Conservation (phyloP, 2,888 invertebrate genomes). For the Nomada goodeniana region DNA sequence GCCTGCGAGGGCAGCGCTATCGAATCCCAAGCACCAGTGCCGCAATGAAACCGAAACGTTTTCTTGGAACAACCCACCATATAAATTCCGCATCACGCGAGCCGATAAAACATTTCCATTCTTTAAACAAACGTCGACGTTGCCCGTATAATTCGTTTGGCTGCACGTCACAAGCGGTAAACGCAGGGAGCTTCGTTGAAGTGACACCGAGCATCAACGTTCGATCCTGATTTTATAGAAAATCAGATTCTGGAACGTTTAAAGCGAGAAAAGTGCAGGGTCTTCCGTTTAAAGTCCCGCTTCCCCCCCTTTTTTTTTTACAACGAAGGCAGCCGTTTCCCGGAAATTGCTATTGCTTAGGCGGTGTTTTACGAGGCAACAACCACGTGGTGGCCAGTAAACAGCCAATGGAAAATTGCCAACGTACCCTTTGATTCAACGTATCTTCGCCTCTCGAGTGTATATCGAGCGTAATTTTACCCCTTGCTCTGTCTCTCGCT, state of each 20-base stretch:
- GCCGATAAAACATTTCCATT: conserved; percentile 9
- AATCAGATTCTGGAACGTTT: conserved; percentile 27
- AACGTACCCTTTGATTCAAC: conserved; percentile 39
- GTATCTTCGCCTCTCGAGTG: conserved; percentile 20
- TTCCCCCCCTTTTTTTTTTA: too few relatives aligned
- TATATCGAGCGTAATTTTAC: conserved; percentile 46
- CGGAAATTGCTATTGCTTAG: conserved; percentile 64
- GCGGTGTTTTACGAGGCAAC: conserved; percentile 58
- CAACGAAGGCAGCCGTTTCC: background rate
- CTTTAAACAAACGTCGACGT: conserved; percentile 3
- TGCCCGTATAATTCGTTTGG: background rate
- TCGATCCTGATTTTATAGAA: conserved; percentile 48
- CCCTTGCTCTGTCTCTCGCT: background rate
- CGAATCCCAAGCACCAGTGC: conserved; percentile 5
- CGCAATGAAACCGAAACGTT: conserved; percentile 26
- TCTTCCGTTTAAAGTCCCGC: conserved; percentile 30
- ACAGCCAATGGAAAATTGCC: conserved; percentile 63
- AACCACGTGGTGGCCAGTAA: conserved; percentile 56
- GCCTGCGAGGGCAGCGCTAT: background rate
- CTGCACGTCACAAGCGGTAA: background rate
- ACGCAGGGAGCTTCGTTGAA: conserved; percentile 15
- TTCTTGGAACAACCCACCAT: background rate
- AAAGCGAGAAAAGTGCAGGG: background rate
- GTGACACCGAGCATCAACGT: conserved; percentile 1
- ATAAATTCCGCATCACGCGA: conserved; percentile 19